phyloP scores from a whole-genome alignment of 1,140 invertebrate species.

The Cyclina sinensis region DNA sequence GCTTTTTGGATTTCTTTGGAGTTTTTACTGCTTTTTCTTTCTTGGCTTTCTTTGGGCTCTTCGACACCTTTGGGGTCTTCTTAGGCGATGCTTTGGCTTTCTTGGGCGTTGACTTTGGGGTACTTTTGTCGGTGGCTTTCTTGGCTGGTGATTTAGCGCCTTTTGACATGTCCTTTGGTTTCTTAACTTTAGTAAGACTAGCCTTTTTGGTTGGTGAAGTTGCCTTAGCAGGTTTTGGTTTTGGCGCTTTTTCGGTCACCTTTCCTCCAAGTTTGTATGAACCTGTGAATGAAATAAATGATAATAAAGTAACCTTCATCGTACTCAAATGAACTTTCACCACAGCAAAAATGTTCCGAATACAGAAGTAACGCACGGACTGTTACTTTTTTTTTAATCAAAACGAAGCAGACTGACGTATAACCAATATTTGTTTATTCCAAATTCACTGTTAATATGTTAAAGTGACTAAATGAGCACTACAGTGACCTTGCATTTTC shows the following conservation, averaged over 20 bases:
- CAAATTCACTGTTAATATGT: too few species aligned
- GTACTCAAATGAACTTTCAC: too few species aligned
- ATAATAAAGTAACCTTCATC: too few species aligned
- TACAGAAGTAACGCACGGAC: too few species aligned
- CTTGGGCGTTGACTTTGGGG: background rate
- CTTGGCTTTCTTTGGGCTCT: slow-evolving; percentile 30
- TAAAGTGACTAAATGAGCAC: too few species aligned
- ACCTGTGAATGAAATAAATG: background rate
- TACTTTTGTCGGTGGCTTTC: background rate
- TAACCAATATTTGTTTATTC: too few species aligned
- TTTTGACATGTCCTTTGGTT: background rate
- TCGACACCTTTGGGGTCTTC: slow-evolving; percentile 6
- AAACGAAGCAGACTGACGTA: too few species aligned
- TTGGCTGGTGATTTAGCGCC: background rate
- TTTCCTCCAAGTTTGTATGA: slow-evolving; percentile 30
- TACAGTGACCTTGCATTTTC: too few species aligned
- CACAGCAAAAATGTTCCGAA: too few species aligned
- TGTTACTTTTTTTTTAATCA: too few species aligned
- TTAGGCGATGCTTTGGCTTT: slow-evolving; percentile 19
- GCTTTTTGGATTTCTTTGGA: slow-evolving; percentile 4
- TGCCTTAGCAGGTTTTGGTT: background rate
- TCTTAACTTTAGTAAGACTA: slow-evolving; percentile 13
- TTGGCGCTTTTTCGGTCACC: background rate
- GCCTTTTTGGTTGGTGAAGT: slow-evolving; percentile 1
- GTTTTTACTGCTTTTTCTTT: slow-evolving; percentile 9